Conservation (phyloP, 2,888 invertebrate genomes). For the Alitta virens region DNA sequence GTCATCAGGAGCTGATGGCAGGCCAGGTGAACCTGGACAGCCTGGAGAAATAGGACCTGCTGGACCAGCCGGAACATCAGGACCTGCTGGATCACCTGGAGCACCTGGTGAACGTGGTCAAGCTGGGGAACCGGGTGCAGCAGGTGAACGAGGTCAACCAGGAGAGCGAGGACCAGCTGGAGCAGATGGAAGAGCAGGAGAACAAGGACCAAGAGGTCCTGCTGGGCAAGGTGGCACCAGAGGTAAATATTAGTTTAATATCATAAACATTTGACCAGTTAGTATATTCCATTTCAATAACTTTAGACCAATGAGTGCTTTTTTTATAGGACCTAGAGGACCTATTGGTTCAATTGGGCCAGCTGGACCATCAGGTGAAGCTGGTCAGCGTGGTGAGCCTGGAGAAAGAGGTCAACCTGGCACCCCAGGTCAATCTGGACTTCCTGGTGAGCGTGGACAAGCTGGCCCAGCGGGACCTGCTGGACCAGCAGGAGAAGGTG, state of each 20-base stretch:
- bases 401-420: constrained; percentile 5
- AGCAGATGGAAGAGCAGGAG: constrained; percentile 13
- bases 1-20: constrained; percentile 16
- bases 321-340: neutral
- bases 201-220: constrained; percentile 15
- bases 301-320: too few species aligned
- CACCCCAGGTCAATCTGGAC: constrained; percentile 8
- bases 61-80: constrained; percentile 22
- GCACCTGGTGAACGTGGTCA: constrained; percentile 11
- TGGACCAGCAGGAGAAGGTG: neutral
- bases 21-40: constrained; percentile 16
- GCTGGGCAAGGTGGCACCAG: constrained; percentile 13
- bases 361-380: constrained; percentile 5
- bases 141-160: constrained; percentile 15
- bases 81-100: neutral
- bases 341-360: constrained; percentile 12
- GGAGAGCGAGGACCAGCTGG: constrained; percentile 20
- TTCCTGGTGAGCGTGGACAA: constrained; percentile 1
- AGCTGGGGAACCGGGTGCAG: constrained; percentile 29
- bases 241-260: too few species aligned
- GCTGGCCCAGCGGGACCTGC: constrained; percentile 10
- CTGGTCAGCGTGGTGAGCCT: constrained; percentile 6
- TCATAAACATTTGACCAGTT: too few species aligned
- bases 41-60: constrained; percentile 12
- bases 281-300: too few species aligned